Conservation (phyloP, 1,140 invertebrate genomes). For the Drusus annulatus region DNA sequence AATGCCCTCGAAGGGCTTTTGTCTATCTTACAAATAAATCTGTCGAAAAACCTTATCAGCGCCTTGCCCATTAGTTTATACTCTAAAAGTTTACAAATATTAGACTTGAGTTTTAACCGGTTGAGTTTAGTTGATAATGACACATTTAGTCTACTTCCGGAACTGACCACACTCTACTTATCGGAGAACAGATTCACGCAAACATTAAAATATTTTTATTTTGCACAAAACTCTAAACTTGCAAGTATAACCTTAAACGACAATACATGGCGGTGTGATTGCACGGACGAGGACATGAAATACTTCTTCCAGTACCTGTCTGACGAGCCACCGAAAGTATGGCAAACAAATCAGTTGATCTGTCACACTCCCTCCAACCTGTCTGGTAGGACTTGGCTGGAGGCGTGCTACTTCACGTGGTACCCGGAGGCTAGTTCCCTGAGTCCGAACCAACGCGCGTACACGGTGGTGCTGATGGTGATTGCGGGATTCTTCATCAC, state of each 20-base stretch:
- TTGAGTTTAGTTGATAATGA: slow-evolving; percentile 70
- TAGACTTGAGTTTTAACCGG: slow-evolving; percentile 74
- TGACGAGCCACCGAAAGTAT: slow-evolving; percentile 72
- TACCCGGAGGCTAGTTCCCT: slow-evolving; percentile 63
- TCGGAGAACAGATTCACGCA: slow-evolving; percentile 78
- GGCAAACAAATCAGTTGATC: slow-evolving; percentile 65
- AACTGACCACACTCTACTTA: slow-evolving; percentile 73
- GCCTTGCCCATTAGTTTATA: slow-evolving; percentile 73
- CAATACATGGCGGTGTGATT: slow-evolving; percentile 84
- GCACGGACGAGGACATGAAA: slow-evolving; percentile 71
- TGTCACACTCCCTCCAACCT: slow-evolving; percentile 76
- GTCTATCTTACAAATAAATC: slow-evolving; percentile 71
- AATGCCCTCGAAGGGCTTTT: slow-evolving; percentile 71
- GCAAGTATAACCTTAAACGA: slow-evolving; percentile 73
- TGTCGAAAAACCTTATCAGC: slow-evolving; percentile 74
- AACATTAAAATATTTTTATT: slow-evolving; percentile 73
- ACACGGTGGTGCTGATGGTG: slow-evolving; percentile 75
- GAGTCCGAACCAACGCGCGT: slow-evolving; percentile 72
- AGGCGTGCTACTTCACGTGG: slow-evolving; percentile 77
- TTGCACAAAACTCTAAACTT: slow-evolving; percentile 74
- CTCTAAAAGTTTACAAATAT: slow-evolving; percentile 70
- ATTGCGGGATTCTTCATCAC: slow-evolving; percentile 69
- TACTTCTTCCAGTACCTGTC: slow-evolving; percentile 75
- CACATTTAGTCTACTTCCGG: slow-evolving; percentile 72
- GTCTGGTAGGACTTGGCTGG: slow-evolving; percentile 77